Percentiles rank a stretch among this genome's conserved stretches.
Conservation (phyloP, 1,140 invertebrate genomes). For the Meloidogyne chitwoodi region DNA sequence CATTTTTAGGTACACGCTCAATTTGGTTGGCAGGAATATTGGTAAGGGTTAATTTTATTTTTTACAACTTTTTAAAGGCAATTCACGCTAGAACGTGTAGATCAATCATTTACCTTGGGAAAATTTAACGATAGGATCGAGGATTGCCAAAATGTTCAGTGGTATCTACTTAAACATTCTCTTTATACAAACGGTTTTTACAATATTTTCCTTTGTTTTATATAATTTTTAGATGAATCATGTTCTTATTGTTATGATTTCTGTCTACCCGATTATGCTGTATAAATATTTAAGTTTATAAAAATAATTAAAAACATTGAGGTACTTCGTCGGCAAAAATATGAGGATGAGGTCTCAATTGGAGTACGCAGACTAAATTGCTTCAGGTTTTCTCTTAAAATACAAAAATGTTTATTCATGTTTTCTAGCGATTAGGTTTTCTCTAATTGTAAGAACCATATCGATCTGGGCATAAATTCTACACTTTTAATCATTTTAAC, state of each 20-base stretch:
- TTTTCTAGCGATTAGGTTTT: background rate
- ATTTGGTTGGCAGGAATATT: slow-evolving; percentile 60
- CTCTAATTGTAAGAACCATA: too few species aligned
- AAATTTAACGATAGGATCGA: slow-evolving; percentile 49
- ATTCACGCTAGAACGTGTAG: slow-evolving; percentile 46
- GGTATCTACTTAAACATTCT: slow-evolving; percentile 55
- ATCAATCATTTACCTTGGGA: slow-evolving; percentile 25
- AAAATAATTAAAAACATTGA: background rate
- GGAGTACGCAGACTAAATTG: slow-evolving; percentile 42
- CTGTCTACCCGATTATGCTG: slow-evolving; percentile 57
- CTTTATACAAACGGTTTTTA: slow-evolving; percentile 52
- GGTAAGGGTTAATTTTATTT: slow-evolving; percentile 9
- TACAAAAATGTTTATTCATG: background rate
- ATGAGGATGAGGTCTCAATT: slow-evolving; percentile 48
- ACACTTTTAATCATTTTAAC: background rate
- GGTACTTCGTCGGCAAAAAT: slow-evolving; percentile 53
- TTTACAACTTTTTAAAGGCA: slow-evolving; percentile 23
- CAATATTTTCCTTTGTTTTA: background rate
- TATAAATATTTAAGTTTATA: background rate
- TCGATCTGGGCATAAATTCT: background rate
- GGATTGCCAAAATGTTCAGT: slow-evolving; percentile 52
- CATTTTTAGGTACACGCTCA: slow-evolving; percentile 40
- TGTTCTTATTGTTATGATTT: slow-evolving; percentile 57
- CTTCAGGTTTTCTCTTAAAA: too few species aligned
- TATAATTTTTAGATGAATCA: slow-evolving; percentile 42